Evolutionary conservation across 2,113 vertebrate species (phyloP).

Genomic region (Mirounga angustirostris): DNA sequence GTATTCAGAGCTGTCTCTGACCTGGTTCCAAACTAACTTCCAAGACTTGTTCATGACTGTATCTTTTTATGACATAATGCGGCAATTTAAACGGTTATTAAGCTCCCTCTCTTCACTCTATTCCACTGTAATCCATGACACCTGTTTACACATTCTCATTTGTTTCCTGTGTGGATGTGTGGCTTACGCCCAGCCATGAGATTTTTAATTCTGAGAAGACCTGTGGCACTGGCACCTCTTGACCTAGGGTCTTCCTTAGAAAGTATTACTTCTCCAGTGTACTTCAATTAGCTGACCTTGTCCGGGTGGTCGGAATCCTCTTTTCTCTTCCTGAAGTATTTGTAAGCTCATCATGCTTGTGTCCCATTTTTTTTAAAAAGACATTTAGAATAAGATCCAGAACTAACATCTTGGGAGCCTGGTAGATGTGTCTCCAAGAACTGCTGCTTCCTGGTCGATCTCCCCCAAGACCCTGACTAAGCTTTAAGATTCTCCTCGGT

Average conservation of each 20-base stretch:
- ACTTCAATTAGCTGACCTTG: constrained; percentile 20
- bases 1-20: neutral
- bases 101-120: neutral
- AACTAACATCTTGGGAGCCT: neutral
- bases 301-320: neutral
- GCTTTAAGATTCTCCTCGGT: neutral
- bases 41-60: neutral
- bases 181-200: neutral
- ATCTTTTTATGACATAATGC: neutral
- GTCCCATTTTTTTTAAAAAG: neutral
- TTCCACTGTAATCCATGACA: neutral
- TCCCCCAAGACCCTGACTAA: neutral
- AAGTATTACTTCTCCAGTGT: neutral
- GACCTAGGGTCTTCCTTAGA: neutral
- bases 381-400: constrained; percentile 6
- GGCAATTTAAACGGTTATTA: neutral
- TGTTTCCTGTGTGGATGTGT: neutral
- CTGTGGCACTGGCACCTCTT: neutral
- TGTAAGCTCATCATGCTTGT: neutral
- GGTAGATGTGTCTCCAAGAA: neutral
- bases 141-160: neutral
- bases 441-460: neutral
- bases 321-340: neutral
- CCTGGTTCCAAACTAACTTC: neutral
- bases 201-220: neutral